Percentiles rank a stretch among this genome's conserved stretches.
Conservation (phyloP, 2,888 invertebrate species). For the Trilocha varians region DNA sequence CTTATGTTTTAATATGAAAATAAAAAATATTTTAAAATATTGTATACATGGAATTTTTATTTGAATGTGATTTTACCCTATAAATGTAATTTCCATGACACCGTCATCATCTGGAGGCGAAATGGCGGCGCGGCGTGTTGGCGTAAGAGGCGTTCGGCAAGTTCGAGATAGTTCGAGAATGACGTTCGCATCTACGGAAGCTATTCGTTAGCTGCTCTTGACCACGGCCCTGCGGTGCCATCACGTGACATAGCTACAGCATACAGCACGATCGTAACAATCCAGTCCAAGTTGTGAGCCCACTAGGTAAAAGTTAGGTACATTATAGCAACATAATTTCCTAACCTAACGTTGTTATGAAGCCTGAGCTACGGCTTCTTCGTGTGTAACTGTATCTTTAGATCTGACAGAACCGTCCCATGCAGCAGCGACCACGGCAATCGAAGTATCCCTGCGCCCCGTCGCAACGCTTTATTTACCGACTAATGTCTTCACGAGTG, state of each 20-base stretch:
- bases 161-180: constrained; percentile 31
- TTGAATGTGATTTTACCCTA: constrained; percentile 56
- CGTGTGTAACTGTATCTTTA: constrained; percentile 57
- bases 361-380: constrained; percentile 35
- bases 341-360: constrained; percentile 24
- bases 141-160: constrained; percentile 38
- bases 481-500: not conserved
- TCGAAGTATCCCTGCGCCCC: not conserved
- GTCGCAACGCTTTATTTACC: not conserved
- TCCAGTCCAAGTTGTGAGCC: constrained; percentile 63
- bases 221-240: constrained; percentile 30
- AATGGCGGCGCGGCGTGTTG: constrained; percentile 36
- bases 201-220: constrained; percentile 20
- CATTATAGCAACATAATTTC: constrained; percentile 45
- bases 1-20: constrained; percentile 71
- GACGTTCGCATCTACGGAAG: constrained; percentile 26
- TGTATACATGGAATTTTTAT: constrained; percentile 43
- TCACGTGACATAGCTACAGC: constrained; percentile 30
- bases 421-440: not conserved
- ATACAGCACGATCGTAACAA: constrained; percentile 35
- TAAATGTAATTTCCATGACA: constrained; percentile 70
- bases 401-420: constrained; percentile 21
- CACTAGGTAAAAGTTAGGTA: constrained; percentile 66
- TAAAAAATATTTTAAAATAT: constrained; percentile 46
- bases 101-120: constrained; percentile 46